phyloP scores from a whole-genome alignment of 2,888 invertebrate genomes.

The Chirona hameri region DNA sequence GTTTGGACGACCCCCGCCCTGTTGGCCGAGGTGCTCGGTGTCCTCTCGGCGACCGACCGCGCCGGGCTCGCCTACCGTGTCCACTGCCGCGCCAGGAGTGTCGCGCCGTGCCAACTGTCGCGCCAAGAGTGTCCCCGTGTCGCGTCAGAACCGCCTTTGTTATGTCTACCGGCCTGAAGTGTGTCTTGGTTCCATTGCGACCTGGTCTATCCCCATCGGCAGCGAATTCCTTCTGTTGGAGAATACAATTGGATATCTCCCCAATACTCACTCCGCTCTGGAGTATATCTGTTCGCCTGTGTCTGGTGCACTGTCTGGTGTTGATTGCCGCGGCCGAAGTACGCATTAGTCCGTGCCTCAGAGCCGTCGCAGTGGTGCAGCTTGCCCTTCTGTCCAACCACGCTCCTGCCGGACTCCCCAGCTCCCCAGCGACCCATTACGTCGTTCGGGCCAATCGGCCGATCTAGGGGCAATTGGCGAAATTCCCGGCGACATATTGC shows the following conservation, averaged over 20 bases:
- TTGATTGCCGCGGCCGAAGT: too few relatives aligned
- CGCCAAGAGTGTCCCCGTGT: neutral
- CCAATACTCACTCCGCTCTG: too few relatives aligned
- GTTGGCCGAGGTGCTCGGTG: conserved; percentile 1
- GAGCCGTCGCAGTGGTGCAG: too few relatives aligned
- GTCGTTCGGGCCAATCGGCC: neutral
- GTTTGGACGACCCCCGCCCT: neutral
- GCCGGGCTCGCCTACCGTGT: neutral
- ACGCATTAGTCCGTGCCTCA: too few relatives aligned
- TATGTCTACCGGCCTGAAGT: too few relatives aligned
- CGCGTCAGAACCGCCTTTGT: neutral
- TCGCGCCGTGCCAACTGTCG: neutral
- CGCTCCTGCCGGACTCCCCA: neutral
- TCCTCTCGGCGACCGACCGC: neutral
- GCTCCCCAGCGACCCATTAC: conserved; percentile 7
- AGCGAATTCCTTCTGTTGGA: too few relatives aligned
- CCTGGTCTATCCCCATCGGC: too few relatives aligned
- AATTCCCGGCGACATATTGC: conserved; percentile 28
- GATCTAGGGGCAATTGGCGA: neutral
- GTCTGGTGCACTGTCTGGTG: too few relatives aligned
- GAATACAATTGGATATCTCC: too few relatives aligned
- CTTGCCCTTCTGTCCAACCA: too few relatives aligned
- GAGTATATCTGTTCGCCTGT: too few relatives aligned
- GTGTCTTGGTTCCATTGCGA: too few relatives aligned
- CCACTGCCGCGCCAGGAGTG: neutral